Evolutionary conservation across 2,797 vertebrate genomes (phyloP), one percentile per base, ranked within the genome.

Genomic region (Neomorphus geoffroyi): DNA sequence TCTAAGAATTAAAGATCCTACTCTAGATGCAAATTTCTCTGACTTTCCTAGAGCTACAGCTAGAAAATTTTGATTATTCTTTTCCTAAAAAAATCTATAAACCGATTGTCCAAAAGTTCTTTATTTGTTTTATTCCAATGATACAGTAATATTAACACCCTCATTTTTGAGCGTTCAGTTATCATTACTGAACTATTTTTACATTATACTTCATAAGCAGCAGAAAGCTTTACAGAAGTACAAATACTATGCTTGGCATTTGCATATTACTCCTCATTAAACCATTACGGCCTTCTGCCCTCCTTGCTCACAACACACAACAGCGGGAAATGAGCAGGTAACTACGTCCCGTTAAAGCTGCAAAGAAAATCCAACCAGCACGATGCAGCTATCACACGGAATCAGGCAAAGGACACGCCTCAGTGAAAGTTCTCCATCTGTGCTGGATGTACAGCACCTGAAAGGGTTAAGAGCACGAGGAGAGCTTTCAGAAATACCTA

Each of bases 391-490:
- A 64, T 8, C 30, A 18, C 2, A 1, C 0, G 46, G 69, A 83
- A 51, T 11, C 33, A 62, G 70, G 62, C 66, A 84, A 70, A 62
- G 37, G 22, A 28, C 35, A 27, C 13, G 35, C 21, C 83, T 82
- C 43, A 2, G 6, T 43, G 27, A 46, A 78, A 19, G n/a, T 14
- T 61, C 43, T 80, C 50, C 28, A 51, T 8, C 56, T 80, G 70
- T 41, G 57, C 32, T 82, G 53, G 43, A 53, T 26, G 26, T 17
- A 64, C 32, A 74, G 81, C 86, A 61, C 30, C 64, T 23, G 58
- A 83, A 94, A 88, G 91, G 45, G 77, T 96, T 94, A 90, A 88
- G 53, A 73, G n/a, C 66, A n/a, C 2, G 10, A 71, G 41, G 15
- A 88, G 24, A 86, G 75, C 79, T 89, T 82, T 87, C 86, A 83